A percentile compares a stretch with the other conserved stretches of the same genome.
phyloP scores from a whole-genome alignment of 64 coral and sea anemone species.

The Pocillopora damicornis region DNA sequence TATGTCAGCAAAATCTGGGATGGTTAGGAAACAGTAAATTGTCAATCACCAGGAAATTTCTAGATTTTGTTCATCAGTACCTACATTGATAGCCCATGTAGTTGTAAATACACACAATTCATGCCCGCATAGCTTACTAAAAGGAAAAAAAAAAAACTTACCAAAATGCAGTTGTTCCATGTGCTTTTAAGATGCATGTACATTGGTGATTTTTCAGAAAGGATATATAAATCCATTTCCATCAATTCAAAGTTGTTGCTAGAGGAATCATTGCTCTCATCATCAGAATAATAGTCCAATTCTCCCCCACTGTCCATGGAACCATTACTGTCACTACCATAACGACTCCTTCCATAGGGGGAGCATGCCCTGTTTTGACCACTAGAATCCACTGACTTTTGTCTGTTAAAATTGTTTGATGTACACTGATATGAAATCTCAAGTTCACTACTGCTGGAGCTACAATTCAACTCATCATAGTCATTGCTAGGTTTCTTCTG shows the following conservation, averaged over 20 bases:
- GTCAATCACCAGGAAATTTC: too few species aligned
- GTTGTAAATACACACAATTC: too few species aligned
- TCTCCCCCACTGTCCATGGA: conserved; percentile 21
- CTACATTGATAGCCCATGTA: too few species aligned
- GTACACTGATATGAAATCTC: conserved; percentile 24
- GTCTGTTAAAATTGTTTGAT: conserved; percentile 18
- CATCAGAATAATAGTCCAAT: conserved; percentile 35
- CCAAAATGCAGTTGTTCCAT: conserved; percentile 96
- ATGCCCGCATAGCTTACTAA: too few species aligned
- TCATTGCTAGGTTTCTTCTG: conserved; percentile 24
- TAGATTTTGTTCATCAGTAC: too few species aligned
- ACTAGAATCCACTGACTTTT: conserved; percentile 13
- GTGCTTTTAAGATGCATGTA: conserved; percentile 83
- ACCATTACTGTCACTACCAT: conserved; percentile 31
- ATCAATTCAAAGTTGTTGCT: conserved; percentile 3
- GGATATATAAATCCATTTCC: conserved; percentile 82
- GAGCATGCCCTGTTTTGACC: not conserved
- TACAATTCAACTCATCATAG: conserved; percentile 50
- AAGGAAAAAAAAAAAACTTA: conserved; percentile 38
- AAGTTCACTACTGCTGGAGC: conserved; percentile 84
- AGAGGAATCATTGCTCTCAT: conserved; percentile 17
- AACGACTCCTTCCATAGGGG: not conserved
- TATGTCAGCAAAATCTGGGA: too few species aligned
- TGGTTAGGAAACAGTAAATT: too few species aligned
- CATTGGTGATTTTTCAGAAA: conserved; percentile 79